Percentiles rank a stretch among this genome's conserved stretches.
These are phyloP conservation scores for Opisthograptis luteolata DNA, from an alignment of 2,888 invertebrate species.

Conservation along the genomic window DNA sequence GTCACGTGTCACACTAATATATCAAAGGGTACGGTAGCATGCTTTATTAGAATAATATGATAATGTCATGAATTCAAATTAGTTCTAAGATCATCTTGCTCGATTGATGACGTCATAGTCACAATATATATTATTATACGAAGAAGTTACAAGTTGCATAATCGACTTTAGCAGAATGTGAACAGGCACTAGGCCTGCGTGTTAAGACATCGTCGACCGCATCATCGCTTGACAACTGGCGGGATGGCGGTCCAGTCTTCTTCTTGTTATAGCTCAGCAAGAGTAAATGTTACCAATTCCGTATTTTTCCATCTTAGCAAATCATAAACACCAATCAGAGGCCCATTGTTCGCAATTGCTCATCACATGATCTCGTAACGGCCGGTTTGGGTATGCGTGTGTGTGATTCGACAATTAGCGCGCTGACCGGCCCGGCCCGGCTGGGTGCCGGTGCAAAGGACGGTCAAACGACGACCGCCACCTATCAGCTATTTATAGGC, in stretches of 20 bases:
- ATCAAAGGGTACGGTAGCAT: background rate
- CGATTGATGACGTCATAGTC: too few relatives aligned
- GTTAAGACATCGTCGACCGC: too few relatives aligned
- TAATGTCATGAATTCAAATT: slow-evolving; percentile 5
- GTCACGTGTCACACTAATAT: background rate
- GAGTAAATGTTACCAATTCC: background rate
- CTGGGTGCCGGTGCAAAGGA: slow-evolving; percentile 24
- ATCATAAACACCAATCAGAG: slow-evolving; percentile 20
- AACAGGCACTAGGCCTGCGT: too few relatives aligned
- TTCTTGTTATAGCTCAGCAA: background rate
- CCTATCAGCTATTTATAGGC: slow-evolving; percentile 33
- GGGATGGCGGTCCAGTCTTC: background rate
- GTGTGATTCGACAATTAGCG: slow-evolving; percentile 35
- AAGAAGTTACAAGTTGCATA: too few relatives aligned
- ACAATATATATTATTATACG: too few relatives aligned
- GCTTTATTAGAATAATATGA: background rate
- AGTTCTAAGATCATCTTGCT: too few relatives aligned
- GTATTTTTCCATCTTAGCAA: slow-evolving; percentile 9
- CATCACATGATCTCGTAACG: slow-evolving; percentile 26
- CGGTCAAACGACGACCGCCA: slow-evolving; percentile 25
- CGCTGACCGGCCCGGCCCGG: background rate
- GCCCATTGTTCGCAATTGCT: slow-evolving; percentile 27
- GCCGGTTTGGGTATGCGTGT: slow-evolving; percentile 16
- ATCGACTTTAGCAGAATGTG: too few relatives aligned
- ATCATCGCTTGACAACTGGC: too few relatives aligned